Evolutionary conservation across 2,113 vertebrate species (phyloP), one percentile per base, ranked within the genome.

Genomic region (Antennarius striatus): DNA sequence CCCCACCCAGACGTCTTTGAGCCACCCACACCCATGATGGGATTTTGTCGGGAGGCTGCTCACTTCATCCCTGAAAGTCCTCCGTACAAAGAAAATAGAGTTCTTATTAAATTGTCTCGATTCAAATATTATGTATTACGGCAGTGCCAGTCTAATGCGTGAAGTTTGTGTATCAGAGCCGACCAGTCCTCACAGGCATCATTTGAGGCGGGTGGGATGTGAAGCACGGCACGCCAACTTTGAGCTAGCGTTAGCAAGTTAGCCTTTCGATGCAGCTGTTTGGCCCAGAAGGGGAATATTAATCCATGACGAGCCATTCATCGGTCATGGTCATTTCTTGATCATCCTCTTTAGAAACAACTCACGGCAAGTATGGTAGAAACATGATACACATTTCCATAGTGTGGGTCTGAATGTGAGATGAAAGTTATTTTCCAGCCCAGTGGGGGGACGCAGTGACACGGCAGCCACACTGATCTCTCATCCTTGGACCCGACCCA

Each of bases 21-120:
- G 79, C 83, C 82, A 47, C 79, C 84, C 90, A 89, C 87, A 90
- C 90, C 90, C 90, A 85, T 56, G 88, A 86, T 82, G 83, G 62
- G 84, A 50, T 80, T 74, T 40, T 76, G 67, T 48, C 57, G 42
- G 61, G 59, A 82, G 67, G 29, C 77, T 79, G 57, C 13, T 63
- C 45, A 43, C 1, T 51, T 73, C 65, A 77, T 47, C 77, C 45
- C n/a, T 11, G 16, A 58, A 84, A 81, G 50, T 67, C 57, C 4
- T 6, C 10, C 29, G 55, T 56, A 62, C 3, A 12, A 11, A 0
- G n/a, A 11, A 56, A 12, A 52, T 36, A 0, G 22, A 13, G 5
- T 17, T 0, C 14, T 45, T 49, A 2, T 0, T 14, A 10, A 1
- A 28, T 2, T 22, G 0, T 10, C 8, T 40, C 3, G 12, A 28